phyloP scores from a whole-genome alignment of 2,888 invertebrate genomes.

The Ctenicera cuprea region DNA sequence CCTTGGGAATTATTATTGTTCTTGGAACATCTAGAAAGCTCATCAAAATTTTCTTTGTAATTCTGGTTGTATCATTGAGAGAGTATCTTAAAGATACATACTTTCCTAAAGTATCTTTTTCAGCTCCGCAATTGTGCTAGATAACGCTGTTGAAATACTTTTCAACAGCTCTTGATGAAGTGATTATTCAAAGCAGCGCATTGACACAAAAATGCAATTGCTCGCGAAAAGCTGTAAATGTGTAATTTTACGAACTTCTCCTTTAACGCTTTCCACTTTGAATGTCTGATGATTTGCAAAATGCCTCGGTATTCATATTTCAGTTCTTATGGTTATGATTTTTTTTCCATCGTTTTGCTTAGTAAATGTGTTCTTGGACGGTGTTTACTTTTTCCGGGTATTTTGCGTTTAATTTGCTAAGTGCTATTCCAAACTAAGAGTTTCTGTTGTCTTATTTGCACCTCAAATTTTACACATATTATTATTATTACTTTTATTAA shows the following conservation, averaged over 20 bases:
- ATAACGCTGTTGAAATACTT: not conserved
- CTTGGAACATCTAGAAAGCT: no score
- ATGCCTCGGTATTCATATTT: slow-evolving; percentile 24
- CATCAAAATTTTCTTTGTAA: no score
- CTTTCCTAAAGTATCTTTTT: no score
- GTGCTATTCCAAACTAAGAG: slow-evolving; percentile 2
- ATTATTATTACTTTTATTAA: not conserved
- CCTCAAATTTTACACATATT: not conserved
- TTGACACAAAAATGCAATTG: slow-evolving; percentile 20
- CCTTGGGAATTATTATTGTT: no score
- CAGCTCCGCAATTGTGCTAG: not conserved
- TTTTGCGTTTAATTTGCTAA: slow-evolving; percentile 31
- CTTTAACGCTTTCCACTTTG: slow-evolving; percentile 8
- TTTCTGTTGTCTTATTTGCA: slow-evolving; percentile 4
- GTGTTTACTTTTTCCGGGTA: slow-evolving; percentile 11
- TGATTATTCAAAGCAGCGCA: slow-evolving; percentile 10
- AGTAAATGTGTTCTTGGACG: slow-evolving; percentile 13
- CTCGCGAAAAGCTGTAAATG: slow-evolving; percentile 23
- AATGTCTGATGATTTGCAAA: slow-evolving; percentile 30
- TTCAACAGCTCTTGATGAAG: not conserved
- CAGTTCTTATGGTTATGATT: slow-evolving; percentile 26
- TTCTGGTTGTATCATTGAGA: no score
- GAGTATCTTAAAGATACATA: no score
- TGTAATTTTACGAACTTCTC: slow-evolving; percentile 17
- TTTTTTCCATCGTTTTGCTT: slow-evolving; percentile 29